Base-by-base conservation (phyloP, 2,888 invertebrate species). In the Drosophila conformis region DNA sequence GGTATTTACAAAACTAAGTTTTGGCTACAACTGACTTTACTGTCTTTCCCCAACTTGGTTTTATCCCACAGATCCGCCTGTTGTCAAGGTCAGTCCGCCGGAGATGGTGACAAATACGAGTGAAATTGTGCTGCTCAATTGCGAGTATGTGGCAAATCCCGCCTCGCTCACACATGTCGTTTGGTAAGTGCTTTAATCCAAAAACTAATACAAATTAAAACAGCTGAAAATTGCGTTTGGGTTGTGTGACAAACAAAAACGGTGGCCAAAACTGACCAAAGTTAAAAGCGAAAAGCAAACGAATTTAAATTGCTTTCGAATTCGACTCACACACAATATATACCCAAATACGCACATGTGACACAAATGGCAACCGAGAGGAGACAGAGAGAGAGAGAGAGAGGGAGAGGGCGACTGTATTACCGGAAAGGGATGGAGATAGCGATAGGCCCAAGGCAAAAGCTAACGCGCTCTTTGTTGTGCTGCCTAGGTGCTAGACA, bases 131-230 rank as follows among this genome's bases (percentile, higher is more conserved):
- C 94, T 96, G 46, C 94, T 98, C 60, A 95, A 95, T 78, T 98
- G 98, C 92, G 95, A 95, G 85, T 98, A 97, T 91, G 96, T 96
- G 78, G 97, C 98, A 66, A 98, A 98, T 93, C 98, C 98, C 0
- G 96, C 97, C 31, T 95, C 96, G 13, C 94, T 98, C 38, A 95
- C 94, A 56, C 95, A 95, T 78, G 97, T 97, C 58, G 94, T 95
- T 84, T 98, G 98, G 98, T 97, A 91, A 92, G 92, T 91, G 48
- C 70, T 54, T 58, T 54, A 69, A 61, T 40, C 52, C n/a, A 36
- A 33, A 58, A 72, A 67, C 65, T 53, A 77, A 49, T 48, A 51
- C 21, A 13, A 36, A 59, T 54, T 49, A 46, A 25, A 46, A 8
- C 10, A 49, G 49, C 27, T 25, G n/a, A 57, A 60, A 63, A 21